A percentile compares a stretch with the other conserved stretches of the same genome.
phyloP scores from a whole-genome alignment of 2,888 invertebrate species.

The Cheilosia vulpina region DNA sequence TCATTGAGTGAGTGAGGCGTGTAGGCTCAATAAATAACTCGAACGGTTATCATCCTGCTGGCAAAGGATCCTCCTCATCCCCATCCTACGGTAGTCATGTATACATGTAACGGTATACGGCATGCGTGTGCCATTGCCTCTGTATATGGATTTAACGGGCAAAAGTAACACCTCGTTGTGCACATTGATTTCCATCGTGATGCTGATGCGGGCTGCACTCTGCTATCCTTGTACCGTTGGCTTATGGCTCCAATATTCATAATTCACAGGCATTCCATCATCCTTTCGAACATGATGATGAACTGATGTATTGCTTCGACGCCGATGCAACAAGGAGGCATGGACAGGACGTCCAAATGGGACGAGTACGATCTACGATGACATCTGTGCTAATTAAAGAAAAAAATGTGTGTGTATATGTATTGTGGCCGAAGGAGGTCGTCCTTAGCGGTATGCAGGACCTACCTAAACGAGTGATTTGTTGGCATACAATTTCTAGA shows the following conservation, averaged over 20 bases:
- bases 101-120: neutral
- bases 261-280: slow-evolving; percentile 48
- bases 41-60: slow-evolving; percentile 43
- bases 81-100: too few species aligned
- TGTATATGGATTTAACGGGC: slow-evolving; percentile 45
- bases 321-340: slow-evolving; percentile 18
- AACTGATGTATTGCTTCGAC: slow-evolving; percentile 27
- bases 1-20: slow-evolving; percentile 67
- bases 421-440: slow-evolving; percentile 31
- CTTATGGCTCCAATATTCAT: slow-evolving; percentile 64
- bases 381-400: slow-evolving; percentile 62
- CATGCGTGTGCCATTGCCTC: slow-evolving; percentile 1
- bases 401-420: neutral
- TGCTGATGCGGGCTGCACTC: slow-evolving; percentile 37
- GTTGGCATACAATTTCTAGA: slow-evolving; percentile 14
- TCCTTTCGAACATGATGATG: slow-evolving; percentile 38
- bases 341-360: neutral
- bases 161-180: slow-evolving; percentile 64
- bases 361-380: slow-evolving; percentile 33
- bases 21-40: slow-evolving; percentile 69
- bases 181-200: slow-evolving; percentile 62
- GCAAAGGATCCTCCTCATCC: slow-evolving; percentile 38
- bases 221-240: slow-evolving; percentile 20
- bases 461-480: slow-evolving; percentile 58
- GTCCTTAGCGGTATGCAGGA: slow-evolving; percentile 34